Conservation (phyloP, 1,140 invertebrate species). For the Trypoxylus dichotomus region DNA sequence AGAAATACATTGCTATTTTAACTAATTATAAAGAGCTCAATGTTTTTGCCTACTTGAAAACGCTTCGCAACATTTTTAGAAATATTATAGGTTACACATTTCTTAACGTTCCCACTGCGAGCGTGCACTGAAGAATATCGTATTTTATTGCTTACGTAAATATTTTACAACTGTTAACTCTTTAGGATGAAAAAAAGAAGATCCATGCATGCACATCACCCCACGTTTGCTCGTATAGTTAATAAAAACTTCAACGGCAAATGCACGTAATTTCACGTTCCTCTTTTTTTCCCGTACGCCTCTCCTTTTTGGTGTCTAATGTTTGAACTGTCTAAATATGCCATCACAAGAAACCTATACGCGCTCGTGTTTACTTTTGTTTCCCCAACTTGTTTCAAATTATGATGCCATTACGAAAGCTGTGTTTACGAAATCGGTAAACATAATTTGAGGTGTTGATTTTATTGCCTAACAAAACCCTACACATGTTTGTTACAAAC, state of each 20-base stretch:
- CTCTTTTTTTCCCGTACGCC: not conserved
- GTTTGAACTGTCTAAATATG: slow-evolving; percentile 23
- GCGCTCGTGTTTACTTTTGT: slow-evolving; percentile 15
- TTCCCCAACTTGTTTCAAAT: slow-evolving; percentile 23
- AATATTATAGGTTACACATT: too few species aligned
- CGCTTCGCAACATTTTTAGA: too few species aligned
- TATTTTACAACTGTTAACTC: not conserved
- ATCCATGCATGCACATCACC: not conserved
- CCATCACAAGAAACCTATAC: slow-evolving; percentile 18
- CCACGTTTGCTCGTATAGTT: not conserved
- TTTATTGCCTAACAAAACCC: slow-evolving; percentile 16
- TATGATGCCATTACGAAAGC: slow-evolving; percentile 16
- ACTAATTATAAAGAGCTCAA: too few species aligned
- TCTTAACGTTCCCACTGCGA: too few species aligned
- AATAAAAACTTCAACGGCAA: not conserved
- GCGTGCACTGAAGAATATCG: not conserved
- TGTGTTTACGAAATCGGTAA: slow-evolving; percentile 16
- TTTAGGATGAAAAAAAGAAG: not conserved
- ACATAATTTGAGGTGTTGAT: slow-evolving; percentile 23
- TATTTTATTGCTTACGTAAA: not conserved
- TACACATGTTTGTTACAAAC: slow-evolving; percentile 16
- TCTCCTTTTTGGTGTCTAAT: not conserved
- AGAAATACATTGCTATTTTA: too few species aligned
- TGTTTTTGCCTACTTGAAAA: too few species aligned
- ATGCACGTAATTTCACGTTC: not conserved